Evolutionary conservation across 2,797 vertebrate genomes (phyloP).

Genomic region (Gadopsis marmoratus): DNA sequence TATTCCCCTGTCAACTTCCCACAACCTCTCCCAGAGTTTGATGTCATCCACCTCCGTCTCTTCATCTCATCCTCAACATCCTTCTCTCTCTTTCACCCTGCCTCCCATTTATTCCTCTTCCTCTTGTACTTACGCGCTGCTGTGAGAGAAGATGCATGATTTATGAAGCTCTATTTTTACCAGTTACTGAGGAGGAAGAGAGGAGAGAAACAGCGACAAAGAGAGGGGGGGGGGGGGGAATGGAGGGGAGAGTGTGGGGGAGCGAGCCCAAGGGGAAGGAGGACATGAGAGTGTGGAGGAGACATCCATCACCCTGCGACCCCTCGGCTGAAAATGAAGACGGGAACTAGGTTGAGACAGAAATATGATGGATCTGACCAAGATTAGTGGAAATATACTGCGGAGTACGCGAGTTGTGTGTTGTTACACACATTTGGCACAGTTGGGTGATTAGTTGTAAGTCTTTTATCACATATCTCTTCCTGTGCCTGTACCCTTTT

Average conservation of each 20-base stretch:
- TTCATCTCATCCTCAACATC: slow-evolving; percentile 60
- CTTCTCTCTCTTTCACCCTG: slow-evolving; percentile 36
- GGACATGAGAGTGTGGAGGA: slow-evolving; percentile 67
- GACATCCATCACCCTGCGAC: slow-evolving; percentile 76
- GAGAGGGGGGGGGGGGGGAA: slow-evolving; percentile 18
- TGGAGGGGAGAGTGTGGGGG: slow-evolving; percentile 54
- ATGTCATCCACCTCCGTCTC: slow-evolving; percentile 72
- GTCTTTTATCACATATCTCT: slow-evolving; percentile 34
- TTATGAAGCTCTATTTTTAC: slow-evolving; percentile 92
- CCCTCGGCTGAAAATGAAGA: slow-evolving; percentile 69
- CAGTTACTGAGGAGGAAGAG: slow-evolving; percentile 82
- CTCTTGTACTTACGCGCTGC: slow-evolving; percentile 52
- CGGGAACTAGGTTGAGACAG: slow-evolving; percentile 70
- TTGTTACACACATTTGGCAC: slow-evolving; percentile 6
- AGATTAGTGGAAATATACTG: slow-evolving; percentile 44
- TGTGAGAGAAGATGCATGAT: slow-evolving; percentile 86
- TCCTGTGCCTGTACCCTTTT: not conserved
- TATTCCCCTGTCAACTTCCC: slow-evolving; percentile 71
- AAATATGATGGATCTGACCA: slow-evolving; percentile 67
- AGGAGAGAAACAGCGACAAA: slow-evolving; percentile 57
- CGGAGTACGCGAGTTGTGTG: slow-evolving; percentile 19
- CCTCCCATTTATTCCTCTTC: slow-evolving; percentile 52
- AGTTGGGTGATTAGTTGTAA: slow-evolving; percentile 10
- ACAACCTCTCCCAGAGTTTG: slow-evolving; percentile 62
- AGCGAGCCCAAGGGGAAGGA: slow-evolving; percentile 67